Conservation (phyloP, 2,113 vertebrate genomes). For the Salminus brasiliensis region DNA sequence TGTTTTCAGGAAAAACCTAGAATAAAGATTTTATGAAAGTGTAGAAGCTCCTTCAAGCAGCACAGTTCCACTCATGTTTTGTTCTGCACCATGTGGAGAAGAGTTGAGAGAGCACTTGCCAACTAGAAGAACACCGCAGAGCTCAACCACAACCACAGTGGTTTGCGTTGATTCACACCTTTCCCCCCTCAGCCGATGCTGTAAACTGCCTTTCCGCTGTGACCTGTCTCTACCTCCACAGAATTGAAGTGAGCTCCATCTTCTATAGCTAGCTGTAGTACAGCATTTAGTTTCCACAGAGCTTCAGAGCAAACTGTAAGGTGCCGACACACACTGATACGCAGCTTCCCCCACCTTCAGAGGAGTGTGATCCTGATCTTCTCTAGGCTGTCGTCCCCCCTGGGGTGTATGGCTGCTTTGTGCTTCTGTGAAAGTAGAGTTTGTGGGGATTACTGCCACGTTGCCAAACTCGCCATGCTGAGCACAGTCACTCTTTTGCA, state of each 20-base stretch:
- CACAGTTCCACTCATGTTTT: no score
- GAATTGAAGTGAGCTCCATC: neutral
- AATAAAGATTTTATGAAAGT: no score
- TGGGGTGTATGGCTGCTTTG: neutral
- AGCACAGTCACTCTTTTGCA: neutral
- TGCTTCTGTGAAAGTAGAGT: neutral
- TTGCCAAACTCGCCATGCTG: constrained; percentile 3
- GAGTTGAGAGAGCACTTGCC: neutral
- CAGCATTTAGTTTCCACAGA: neutral
- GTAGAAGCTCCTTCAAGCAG: no score
- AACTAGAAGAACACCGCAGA: neutral
- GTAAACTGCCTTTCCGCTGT: neutral
- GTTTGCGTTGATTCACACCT: neutral
- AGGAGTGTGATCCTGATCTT: neutral
- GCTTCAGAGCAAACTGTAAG: neutral
- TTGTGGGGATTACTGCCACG: neutral
- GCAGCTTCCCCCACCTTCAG: neutral
- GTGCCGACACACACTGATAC: neutral
- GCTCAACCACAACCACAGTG: neutral
- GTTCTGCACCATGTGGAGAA: no score
- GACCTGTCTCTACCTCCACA: neutral
- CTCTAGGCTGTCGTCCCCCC: neutral
- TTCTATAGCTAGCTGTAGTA: neutral
- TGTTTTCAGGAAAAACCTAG: no score
- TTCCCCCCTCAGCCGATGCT: neutral